These are phyloP conservation scores for Polypedilum vanderplanki DNA, from an alignment of 1,140 invertebrate species.

Conservation along the genomic window DNA sequence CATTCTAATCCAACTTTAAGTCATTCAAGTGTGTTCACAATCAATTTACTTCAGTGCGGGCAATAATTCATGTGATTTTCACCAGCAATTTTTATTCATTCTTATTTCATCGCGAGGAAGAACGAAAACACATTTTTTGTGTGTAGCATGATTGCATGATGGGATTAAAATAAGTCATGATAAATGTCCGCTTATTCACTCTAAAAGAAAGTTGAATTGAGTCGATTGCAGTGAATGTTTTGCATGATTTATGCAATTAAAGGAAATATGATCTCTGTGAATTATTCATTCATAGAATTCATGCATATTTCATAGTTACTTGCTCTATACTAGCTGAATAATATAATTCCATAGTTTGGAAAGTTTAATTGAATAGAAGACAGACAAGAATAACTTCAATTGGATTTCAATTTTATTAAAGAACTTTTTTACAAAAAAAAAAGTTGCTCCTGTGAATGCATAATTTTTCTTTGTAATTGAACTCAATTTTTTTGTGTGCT, in stretches of 20 bases:
- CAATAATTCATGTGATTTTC: neutral
- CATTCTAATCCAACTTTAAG: too few species aligned
- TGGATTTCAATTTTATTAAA: too few species aligned
- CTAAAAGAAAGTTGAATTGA: neutral
- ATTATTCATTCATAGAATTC: neutral
- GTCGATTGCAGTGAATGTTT: neutral
- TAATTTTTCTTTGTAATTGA: too few species aligned
- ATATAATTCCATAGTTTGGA: too few species aligned
- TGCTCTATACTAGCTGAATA: too few species aligned
- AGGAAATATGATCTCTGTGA: conserved; percentile 5
- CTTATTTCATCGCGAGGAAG: neutral
- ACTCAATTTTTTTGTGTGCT: too few species aligned
- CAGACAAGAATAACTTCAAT: too few species aligned
- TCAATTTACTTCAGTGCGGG: neutral
- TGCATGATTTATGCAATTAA: conserved; percentile 19
- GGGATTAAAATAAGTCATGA: conserved; percentile 18
- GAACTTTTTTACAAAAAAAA: too few species aligned
- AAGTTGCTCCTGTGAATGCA: too few species aligned
- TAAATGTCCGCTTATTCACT: neutral
- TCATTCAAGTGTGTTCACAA: too few species aligned
- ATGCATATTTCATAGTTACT: too few species aligned
- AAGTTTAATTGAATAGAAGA: too few species aligned
- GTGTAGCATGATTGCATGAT: neutral
- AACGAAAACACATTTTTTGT: neutral
- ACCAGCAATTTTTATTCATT: neutral